Evolutionary conservation across 2,113 vertebrate genomes (phyloP).

Genomic region (Myanophis thanlyinensis): DNA sequence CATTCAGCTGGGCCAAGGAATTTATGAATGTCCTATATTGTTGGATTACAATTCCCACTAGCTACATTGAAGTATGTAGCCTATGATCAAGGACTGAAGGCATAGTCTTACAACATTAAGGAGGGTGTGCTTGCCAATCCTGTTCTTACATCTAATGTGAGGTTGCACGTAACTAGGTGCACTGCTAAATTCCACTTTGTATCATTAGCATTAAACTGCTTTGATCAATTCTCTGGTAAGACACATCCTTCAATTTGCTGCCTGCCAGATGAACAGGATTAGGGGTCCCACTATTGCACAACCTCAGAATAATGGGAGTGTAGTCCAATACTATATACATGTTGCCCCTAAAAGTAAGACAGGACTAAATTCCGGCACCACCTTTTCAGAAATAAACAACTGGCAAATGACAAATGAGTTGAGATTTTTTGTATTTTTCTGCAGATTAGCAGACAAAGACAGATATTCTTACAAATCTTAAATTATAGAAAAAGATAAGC

Average conservation of each 20-base stretch:
- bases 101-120: neutral
- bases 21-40: neutral
- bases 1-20: neutral
- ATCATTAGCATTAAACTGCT: neutral
- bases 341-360: neutral
- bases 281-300: neutral
- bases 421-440: constrained; percentile 12
- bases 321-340: neutral
- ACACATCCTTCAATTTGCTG: neutral
- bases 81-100: neutral
- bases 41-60: neutral
- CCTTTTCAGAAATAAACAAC: neutral
- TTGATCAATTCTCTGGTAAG: neutral
- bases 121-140: neutral
- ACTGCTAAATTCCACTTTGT: neutral
- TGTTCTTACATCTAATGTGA: neutral
- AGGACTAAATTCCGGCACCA: neutral
- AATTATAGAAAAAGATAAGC: neutral
- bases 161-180: neutral
- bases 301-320: neutral
- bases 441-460: neutral
- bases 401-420: constrained; percentile 29
- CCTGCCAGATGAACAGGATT: neutral
- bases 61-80: neutral
- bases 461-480: neutral